Percentiles rank a stretch among this genome's conserved stretches.
These are phyloP conservation scores for Tragelaphus imberbis DNA, from an alignment of 2,113 vertebrate genomes.

Conservation along the genomic window DNA sequence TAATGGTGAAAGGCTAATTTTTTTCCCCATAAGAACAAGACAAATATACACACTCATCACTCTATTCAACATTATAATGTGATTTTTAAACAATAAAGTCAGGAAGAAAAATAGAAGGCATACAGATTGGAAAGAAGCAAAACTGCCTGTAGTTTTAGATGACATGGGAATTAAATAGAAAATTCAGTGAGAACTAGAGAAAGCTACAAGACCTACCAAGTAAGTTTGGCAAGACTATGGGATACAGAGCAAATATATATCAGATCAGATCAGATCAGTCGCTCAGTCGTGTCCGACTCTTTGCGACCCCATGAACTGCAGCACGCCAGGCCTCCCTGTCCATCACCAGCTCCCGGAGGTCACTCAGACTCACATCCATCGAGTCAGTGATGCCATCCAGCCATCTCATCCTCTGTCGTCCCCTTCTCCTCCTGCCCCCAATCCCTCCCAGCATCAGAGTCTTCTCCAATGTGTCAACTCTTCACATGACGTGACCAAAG, in stretches of 20 bases:
- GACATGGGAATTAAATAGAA: neutral
- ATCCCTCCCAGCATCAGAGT: no score
- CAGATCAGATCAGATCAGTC: no score
- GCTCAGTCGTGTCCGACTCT: no score
- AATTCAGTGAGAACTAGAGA: neutral
- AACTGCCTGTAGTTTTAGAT: neutral
- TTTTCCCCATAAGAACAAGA: neutral
- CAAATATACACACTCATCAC: neutral
- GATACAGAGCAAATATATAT: neutral
- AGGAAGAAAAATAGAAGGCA: neutral
- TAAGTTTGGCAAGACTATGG: neutral
- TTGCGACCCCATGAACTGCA: no score
- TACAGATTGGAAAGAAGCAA: neutral
- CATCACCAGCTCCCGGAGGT: no score
- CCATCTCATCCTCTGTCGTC: no score
- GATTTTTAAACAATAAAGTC: neutral
- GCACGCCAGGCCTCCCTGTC: no score
- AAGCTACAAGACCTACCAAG: neutral
- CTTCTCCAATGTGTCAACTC: no score
- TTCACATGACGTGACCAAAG: no score
- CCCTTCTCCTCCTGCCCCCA: no score
- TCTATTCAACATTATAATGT: neutral
- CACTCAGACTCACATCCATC: no score
- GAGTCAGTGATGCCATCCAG: no score
- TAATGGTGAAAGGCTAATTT: neutral